Conservation (phyloP, 1,140 invertebrate genomes). For the Leptinotarsa lineolata region DNA sequence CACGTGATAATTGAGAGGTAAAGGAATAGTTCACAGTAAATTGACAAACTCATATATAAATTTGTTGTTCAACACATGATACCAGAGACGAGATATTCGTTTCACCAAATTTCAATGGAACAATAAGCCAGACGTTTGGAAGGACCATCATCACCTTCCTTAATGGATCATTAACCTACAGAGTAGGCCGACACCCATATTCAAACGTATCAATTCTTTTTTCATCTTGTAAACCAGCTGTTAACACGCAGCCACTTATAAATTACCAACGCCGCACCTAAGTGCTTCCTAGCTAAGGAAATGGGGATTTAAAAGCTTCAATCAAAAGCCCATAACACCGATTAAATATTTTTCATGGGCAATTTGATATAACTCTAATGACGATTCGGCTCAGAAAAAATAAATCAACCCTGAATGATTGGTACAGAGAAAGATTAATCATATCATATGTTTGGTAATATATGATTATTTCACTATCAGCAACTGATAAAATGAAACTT, state of each 20-base stretch:
- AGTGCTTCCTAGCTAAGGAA: background rate
- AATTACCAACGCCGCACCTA: slow-evolving; percentile 1
- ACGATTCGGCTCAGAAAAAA: too few relatives aligned
- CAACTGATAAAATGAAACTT: too few relatives aligned
- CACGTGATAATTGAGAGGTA: too few relatives aligned
- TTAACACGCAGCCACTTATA: background rate
- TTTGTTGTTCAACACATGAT: background rate
- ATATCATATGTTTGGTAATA: too few relatives aligned
- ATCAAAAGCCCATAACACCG: background rate
- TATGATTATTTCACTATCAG: too few relatives aligned
- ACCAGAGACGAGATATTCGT: too few relatives aligned
- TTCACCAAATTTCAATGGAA: background rate
- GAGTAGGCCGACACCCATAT: slow-evolving; percentile 7
- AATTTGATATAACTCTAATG: background rate
- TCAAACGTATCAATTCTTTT: slow-evolving; percentile 6
- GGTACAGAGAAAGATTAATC: too few relatives aligned
- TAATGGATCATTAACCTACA: slow-evolving; percentile 6
- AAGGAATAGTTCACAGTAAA: background rate
- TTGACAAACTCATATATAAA: background rate
- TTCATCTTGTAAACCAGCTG: slow-evolving; percentile 8
- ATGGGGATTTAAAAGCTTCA: slow-evolving; percentile 3
- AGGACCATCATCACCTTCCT: background rate
- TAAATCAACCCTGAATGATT: too few relatives aligned
- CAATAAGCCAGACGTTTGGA: slow-evolving; percentile 5
- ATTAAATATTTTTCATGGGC: background rate